Conservation (phyloP, 2,113 vertebrate genomes). For the Rhinichthys klamathensis region DNA sequence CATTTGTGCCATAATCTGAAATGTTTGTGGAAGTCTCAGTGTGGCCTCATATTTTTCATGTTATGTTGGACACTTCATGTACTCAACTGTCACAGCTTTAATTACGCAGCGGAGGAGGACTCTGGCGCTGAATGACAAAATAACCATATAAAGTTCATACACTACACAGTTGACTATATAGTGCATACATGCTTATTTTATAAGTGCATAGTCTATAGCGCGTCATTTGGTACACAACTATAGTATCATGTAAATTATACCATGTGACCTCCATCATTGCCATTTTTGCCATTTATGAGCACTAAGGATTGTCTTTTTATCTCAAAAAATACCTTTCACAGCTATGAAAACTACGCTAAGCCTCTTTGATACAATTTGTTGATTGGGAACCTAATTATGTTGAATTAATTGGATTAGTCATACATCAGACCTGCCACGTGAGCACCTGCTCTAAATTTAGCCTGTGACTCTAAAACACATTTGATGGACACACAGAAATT, state of each 20-base stretch:
- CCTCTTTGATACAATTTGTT: not conserved
- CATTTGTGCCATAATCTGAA: no score
- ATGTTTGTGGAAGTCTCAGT: not conserved
- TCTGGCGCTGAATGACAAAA: no score
- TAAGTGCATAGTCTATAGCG: no score
- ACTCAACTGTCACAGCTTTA: no score
- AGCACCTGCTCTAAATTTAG: conserved; percentile 34
- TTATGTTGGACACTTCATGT: not conserved
- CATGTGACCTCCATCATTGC: conserved; percentile 34
- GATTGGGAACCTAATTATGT: not conserved
- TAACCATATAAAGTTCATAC: no score
- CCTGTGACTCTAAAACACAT: not conserved
- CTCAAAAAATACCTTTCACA: not conserved
- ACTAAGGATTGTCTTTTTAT: not conserved
- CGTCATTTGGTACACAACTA: no score
- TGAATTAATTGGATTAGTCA: conserved; percentile 27
- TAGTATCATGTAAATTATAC: not conserved
- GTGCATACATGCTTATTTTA: no score
- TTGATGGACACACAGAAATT: not conserved
- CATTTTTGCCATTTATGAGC: conserved; percentile 1
- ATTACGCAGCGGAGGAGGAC: no score
- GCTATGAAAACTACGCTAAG: not conserved
- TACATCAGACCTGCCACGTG: not conserved
- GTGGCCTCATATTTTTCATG: not conserved
- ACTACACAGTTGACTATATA: no score